Evolutionary conservation across 2,797 vertebrate species (phyloP), one percentile per base, ranked within the genome.

Genomic region (Rhadinocentrus ornatus): DNA sequence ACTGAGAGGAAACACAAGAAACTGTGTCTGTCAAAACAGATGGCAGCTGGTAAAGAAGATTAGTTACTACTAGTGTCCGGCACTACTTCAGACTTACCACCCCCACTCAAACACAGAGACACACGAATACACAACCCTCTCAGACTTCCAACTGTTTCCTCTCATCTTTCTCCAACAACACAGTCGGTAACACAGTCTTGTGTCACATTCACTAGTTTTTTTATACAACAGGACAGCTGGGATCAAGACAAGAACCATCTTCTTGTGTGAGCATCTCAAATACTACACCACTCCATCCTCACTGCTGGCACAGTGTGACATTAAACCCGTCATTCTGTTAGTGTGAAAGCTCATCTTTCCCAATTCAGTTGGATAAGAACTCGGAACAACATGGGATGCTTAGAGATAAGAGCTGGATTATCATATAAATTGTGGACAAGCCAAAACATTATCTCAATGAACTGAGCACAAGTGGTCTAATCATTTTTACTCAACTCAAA

Each of bases 41-140:
- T 85, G 90, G 87, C 76, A 69, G 84, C 90, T 90, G 89, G 82
- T 81, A 78, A 90, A 91, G 91, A 82, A 91, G 93, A 93, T 94
- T 94, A 93, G 62, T 48, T 18, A 60, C 64, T 84, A 78, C 81
- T 81, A 73, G 82, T 65, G 77, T 86, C 80, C 75, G 81, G 62
- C 75, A 70, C 62, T 59, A 71, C 79, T 85, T 85, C 72, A 88
- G 73, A 82, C 82, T 69, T 64, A 77, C 85, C 82, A 73, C 59
- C 71, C 74, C 61, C 72, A 50, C 32, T 80, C 57, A 69, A 46
- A 73, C 39, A 83, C 69, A 83, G 69, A 77, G 16, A 80, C 58
- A 84, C 62, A 84, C 58, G 80, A 68, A 78, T 26, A 71, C 35
- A 77, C 57, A 52, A 32, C 39, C 52, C 34, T 35, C 44, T 54